A percentile compares a stretch with the other conserved stretches of the same genome.
Evolutionary conservation across 2,113 vertebrate species (phyloP).

Genomic region (Lates calcarifer): DNA sequence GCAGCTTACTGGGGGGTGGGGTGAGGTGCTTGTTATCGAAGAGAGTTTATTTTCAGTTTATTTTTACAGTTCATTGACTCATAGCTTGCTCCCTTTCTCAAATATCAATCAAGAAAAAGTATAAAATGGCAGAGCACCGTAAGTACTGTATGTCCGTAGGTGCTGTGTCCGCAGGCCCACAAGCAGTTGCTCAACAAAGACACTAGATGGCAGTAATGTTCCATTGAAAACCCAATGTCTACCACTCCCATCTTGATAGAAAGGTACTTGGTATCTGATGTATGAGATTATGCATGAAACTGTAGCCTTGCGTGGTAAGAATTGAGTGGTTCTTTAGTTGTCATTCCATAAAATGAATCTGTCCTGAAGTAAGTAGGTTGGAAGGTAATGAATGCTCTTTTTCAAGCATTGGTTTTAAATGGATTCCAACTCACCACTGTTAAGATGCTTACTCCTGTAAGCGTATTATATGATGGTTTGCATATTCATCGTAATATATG

Average conservation of each 20-base stretch:
- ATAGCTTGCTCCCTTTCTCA: background rate
- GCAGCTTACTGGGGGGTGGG: background rate
- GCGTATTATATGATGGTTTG: conserved; percentile 8
- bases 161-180: background rate
- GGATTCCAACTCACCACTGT: conserved; percentile 14
- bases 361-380: conserved; percentile 30
- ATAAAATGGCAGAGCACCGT: background rate
- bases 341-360: conserved; percentile 30
- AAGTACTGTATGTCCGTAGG: background rate
- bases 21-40: background rate
- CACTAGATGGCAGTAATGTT: conserved; percentile 82
- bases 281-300: conserved; percentile 39
- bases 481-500: conserved; percentile 21
- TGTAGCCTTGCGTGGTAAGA: conserved; percentile 11
- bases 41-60: background rate
- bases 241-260: conserved; percentile 55
- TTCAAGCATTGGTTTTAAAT: conserved; percentile 28
- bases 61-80: background rate
- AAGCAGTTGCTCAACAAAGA: background rate
- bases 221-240: conserved; percentile 11
- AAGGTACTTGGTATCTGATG: conserved; percentile 20
- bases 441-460: conserved; percentile 22
- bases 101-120: conserved; percentile 15
- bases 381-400: background rate
- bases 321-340: conserved; percentile 23